Base-by-base conservation (phyloP, 2,113 vertebrate genomes). In the Plotosus lineatus region DNA sequence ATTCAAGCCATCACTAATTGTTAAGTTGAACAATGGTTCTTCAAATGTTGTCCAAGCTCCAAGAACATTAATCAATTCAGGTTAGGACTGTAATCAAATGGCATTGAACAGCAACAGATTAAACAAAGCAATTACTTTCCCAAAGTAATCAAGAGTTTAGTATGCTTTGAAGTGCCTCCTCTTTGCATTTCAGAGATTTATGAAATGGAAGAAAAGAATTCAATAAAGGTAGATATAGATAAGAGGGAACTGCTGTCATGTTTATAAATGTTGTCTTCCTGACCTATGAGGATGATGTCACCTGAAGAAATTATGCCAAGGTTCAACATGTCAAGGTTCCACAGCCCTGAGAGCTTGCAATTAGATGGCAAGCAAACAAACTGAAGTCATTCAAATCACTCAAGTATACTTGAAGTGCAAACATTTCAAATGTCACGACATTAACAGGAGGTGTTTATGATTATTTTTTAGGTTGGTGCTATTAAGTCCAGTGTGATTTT, bases 161-260 rank as follows among this genome's bases (percentile, higher is more conserved):
- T 83, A 77, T 87, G 87, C 55, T 85, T 85, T 89, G 83, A 91
- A 90, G 88, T 85, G 87, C 87, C 84, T 82, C 83, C 87, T 89
- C 80, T 84, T 78, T 86, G 8, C 69, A 85, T 89, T 89, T 88
- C 89, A 88, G 86, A 33, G 51, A 89, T 89, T 89, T 89, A 88
- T 87, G 87, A 50, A 66, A 90, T 80, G 88, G 87, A 85, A 88
- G 81, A 84, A 90, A 89, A 48, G 79, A 81, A 80, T 82, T 90
- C 26, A 50, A 6, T 81, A 82, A 84, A 85, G 81, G 58, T 84
- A 86, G 83, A 83, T 84, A 83, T 65, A 85, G 82, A 89, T 83
- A 72, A 66, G 60, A 85, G 15, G 23, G 58, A 89, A 92, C 89
- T 84, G 80, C 76, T 78, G 85, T 81, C 90, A 90, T 72, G 77